phyloP scores from a whole-genome alignment of 2,888 invertebrate genomes.

The Drosophila imparisetae region DNA sequence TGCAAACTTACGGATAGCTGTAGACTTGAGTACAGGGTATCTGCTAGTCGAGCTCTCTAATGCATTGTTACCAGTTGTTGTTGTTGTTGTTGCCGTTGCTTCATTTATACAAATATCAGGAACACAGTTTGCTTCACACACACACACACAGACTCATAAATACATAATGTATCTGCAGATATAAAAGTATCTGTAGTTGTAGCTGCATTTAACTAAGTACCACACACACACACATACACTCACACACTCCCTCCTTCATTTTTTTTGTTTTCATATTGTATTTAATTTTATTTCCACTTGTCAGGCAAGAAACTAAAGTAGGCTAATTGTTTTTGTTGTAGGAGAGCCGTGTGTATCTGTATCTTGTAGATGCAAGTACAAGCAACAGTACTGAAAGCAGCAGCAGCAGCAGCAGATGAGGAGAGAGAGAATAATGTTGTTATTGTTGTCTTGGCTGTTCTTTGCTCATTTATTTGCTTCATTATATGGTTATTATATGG shows the following conservation, averaged over 20 bases:
- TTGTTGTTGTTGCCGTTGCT: slow-evolving; percentile 43
- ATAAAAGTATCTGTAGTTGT: slow-evolving; percentile 7
- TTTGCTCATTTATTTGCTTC: slow-evolving; percentile 78
- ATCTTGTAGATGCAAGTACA: slow-evolving; percentile 48
- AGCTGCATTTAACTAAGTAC: slow-evolving; percentile 59
- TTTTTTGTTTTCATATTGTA: slow-evolving; percentile 63
- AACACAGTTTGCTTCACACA: slow-evolving; percentile 10
- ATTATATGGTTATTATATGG: slow-evolving; percentile 76
- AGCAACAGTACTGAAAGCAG: background rate
- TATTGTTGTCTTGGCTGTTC: slow-evolving; percentile 31
- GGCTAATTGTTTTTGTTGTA: slow-evolving; percentile 79
- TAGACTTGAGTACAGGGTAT: background rate
- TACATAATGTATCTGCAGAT: slow-evolving; percentile 18
- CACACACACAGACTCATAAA: slow-evolving; percentile 12
- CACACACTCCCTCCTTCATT: slow-evolving; percentile 15
- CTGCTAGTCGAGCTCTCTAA: background rate
- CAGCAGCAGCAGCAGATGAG: background rate
- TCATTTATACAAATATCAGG: slow-evolving; percentile 51
- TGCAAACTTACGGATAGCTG: background rate
- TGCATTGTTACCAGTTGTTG: slow-evolving; percentile 16
- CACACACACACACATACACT: slow-evolving; percentile 14
- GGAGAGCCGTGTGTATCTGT: slow-evolving; percentile 45
- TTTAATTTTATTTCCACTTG: slow-evolving; percentile 80
- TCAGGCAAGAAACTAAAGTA: slow-evolving; percentile 79
- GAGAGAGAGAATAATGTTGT: slow-evolving; percentile 8